Conservation (phyloP, 2,888 invertebrate species). For the Drosophila anceps region DNA sequence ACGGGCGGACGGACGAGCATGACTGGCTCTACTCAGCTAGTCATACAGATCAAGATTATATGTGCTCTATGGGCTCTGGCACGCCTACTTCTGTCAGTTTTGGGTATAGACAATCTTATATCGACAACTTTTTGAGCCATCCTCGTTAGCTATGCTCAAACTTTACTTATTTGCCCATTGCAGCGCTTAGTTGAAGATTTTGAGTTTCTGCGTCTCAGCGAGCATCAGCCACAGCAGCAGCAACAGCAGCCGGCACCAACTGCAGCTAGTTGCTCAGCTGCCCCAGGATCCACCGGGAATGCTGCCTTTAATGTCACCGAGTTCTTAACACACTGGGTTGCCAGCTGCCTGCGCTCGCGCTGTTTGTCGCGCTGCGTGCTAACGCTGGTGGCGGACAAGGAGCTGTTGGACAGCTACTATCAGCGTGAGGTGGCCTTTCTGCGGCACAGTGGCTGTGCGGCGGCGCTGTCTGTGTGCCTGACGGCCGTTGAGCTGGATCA, state of each 20-base stretch:
- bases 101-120: too few species aligned
- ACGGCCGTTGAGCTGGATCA: slow-evolving; percentile 89
- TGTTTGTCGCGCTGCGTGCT: slow-evolving; percentile 86
- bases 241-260: slow-evolving; percentile 42
- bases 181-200: slow-evolving; percentile 77
- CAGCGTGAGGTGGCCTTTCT: slow-evolving; percentile 87
- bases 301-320: slow-evolving; percentile 34
- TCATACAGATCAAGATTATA: neutral
- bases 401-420: slow-evolving; percentile 87
- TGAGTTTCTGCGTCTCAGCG: slow-evolving; percentile 74
- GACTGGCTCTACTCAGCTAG: too few species aligned
- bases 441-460: slow-evolving; percentile 87
- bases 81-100: too few species aligned
- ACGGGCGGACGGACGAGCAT: too few species aligned
- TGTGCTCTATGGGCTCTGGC: too few species aligned
- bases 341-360: slow-evolving; percentile 62
- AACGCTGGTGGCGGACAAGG: slow-evolving; percentile 88
- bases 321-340: slow-evolving; percentile 75
- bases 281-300: neutral
- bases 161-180: neutral
- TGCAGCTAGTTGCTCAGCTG: neutral
- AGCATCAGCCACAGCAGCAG: slow-evolving; percentile 28
- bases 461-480: slow-evolving; percentile 88
- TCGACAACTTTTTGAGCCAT: neutral
- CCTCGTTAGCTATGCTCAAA: too few species aligned